These are phyloP conservation scores for Metallyticus violacea DNA, from an alignment of 2,888 invertebrate genomes.

Conservation along the genomic window DNA sequence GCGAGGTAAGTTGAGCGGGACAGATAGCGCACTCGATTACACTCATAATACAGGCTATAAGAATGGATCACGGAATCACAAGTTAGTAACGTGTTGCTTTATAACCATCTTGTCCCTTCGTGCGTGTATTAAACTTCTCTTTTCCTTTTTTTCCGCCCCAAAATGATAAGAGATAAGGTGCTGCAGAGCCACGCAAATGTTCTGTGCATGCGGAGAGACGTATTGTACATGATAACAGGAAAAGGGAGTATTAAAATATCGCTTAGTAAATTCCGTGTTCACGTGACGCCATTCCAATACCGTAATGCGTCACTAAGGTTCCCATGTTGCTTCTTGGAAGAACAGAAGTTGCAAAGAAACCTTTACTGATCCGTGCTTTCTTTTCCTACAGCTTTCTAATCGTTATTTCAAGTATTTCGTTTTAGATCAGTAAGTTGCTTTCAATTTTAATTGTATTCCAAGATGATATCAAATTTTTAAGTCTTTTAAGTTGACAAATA, in stretches of 20 bases:
- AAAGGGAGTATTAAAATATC: too few species aligned
- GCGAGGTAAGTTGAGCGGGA: not conserved
- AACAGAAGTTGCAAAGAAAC: too few species aligned
- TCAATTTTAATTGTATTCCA: too few species aligned
- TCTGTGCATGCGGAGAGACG: not conserved
- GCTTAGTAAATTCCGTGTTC: not conserved
- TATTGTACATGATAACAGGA: not conserved
- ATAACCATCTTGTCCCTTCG: not conserved
- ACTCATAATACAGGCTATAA: not conserved
- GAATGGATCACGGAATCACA: not conserved
- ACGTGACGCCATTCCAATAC: not conserved
- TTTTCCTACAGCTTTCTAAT: too few species aligned
- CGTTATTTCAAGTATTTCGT: too few species aligned
- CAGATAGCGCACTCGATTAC: not conserved
- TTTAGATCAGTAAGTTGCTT: too few species aligned
- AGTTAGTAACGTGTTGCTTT: not conserved
- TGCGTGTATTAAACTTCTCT: not conserved
- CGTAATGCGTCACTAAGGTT: not conserved
- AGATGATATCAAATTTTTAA: too few species aligned
- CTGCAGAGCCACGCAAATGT: not conserved
- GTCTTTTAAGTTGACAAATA: too few species aligned
- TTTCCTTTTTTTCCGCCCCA: not conserved
- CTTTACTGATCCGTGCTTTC: too few species aligned
- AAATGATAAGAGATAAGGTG: not conserved
- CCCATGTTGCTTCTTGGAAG: too few species aligned